Percentiles rank a stretch among this genome's conserved stretches.
Conservation (phyloP, 2,888 invertebrate species). For the Acronicta psi region DNA sequence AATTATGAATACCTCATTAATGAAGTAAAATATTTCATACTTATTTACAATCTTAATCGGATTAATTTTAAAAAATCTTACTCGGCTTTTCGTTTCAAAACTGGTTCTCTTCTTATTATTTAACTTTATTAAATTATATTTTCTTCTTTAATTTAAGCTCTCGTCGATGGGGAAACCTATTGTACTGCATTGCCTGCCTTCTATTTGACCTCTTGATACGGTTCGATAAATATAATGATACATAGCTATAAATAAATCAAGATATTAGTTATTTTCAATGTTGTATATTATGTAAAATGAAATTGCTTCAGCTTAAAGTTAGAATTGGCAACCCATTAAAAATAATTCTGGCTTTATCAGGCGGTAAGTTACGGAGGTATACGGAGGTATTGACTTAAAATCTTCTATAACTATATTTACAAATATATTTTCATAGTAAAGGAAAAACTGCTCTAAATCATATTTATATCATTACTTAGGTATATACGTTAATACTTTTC, state of each 20-base stretch:
- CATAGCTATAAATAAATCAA: too few species aligned
- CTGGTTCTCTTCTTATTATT: slow-evolving; percentile 3
- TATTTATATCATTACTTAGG: not conserved
- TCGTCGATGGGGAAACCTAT: too few species aligned
- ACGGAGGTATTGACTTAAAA: not conserved
- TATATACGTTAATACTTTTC: not conserved
- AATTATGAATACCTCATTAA: too few species aligned
- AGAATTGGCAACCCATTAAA: too few species aligned
- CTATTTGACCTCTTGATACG: too few species aligned
- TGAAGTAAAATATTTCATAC: slow-evolving; percentile 20
- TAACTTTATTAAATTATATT: slow-evolving; percentile 19
- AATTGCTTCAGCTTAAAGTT: not conserved
- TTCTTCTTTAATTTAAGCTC: slow-evolving; percentile 20
- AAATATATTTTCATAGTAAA: not conserved
- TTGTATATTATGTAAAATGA: slow-evolving; percentile 2
- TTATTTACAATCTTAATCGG: slow-evolving; percentile 25
- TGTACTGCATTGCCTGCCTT: too few species aligned
- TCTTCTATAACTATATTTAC: not conserved
- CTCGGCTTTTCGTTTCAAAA: slow-evolving; percentile 5
- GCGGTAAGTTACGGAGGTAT: too few species aligned
- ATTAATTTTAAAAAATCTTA: slow-evolving; percentile 10
- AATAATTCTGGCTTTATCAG: too few species aligned
- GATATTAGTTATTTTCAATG: too few species aligned
- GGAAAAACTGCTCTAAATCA: not conserved
- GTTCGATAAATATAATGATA: too few species aligned